Conservation (phyloP, 2,797 vertebrate genomes). For the Sebastes itinus region DNA sequence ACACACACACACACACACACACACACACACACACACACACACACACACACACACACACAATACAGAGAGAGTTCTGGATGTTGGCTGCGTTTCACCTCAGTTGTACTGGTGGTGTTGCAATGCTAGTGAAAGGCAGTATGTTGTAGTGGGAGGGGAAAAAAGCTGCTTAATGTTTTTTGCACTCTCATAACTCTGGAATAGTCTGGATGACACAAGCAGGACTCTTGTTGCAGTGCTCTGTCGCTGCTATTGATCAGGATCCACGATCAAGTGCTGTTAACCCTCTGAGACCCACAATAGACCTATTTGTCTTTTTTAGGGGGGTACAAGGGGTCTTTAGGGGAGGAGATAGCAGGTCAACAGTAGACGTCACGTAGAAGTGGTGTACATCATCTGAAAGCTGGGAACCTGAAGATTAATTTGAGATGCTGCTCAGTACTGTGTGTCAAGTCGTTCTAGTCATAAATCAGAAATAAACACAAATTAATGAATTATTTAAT, state of each 20-base stretch:
- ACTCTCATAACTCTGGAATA: conserved; percentile 31
- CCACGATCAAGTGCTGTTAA: background rate
- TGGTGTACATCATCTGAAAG: no score
- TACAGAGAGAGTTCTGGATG: conserved; percentile 53
- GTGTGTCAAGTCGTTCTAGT: no score
- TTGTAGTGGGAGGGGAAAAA: background rate
- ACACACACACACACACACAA: background rate
- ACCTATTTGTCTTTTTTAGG: no score
- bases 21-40: background rate
- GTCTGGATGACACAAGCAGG: conserved; percentile 29
- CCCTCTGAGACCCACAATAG: no score
- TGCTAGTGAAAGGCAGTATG: conserved; percentile 15
- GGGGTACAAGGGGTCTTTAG: no score
- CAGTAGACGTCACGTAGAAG: no score
- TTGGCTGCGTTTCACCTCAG: conserved; percentile 28
- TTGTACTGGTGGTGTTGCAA: conserved; percentile 26
- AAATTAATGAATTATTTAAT: no score
- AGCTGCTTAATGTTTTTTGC: conserved; percentile 16
- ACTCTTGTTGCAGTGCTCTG: conserved; percentile 24
- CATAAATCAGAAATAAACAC: no score
- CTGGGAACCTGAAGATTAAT: no score
- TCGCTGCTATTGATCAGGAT: background rate
- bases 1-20: background rate
- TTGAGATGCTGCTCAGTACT: no score
- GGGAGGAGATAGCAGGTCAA: no score